Percentiles rank a stretch among this genome's conserved stretches.
Conservation (phyloP, 2,797 vertebrate species). For the Masticophis lateralis region DNA sequence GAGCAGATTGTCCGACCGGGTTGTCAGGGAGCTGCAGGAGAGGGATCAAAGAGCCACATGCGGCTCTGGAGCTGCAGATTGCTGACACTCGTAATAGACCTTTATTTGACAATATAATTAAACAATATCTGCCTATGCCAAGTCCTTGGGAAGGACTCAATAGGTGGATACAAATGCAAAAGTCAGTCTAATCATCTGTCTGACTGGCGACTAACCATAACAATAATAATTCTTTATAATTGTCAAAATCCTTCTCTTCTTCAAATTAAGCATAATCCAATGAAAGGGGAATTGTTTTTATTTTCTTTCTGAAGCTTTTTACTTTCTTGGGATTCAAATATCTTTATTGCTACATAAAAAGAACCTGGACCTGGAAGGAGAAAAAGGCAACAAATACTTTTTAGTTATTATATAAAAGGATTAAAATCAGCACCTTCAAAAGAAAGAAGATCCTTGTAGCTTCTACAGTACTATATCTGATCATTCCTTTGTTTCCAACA, state of each 20-base stretch:
- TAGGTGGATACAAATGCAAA: not conserved
- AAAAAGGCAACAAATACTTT: not conserved
- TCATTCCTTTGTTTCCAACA: not conserved
- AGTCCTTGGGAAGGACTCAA: too few species aligned
- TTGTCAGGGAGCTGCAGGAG: too few species aligned
- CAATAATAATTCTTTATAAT: not conserved
- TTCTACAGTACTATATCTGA: not conserved
- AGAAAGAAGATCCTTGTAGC: not conserved
- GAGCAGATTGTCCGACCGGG: too few species aligned
- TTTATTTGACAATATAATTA: not conserved
- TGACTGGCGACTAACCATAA: not conserved
- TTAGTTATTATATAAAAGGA: not conserved
- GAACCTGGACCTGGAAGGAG: not conserved
- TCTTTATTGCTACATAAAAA: not conserved
- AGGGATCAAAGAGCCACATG: too few species aligned
- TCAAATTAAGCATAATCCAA: not conserved
- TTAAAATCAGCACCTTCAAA: not conserved
- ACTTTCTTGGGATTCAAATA: not conserved
- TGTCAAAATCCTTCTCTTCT: not conserved
- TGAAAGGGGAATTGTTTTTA: not conserved
- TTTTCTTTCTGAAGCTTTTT: not conserved
- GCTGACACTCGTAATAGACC: not conserved
- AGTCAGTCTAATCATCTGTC: not conserved
- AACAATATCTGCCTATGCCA: not conserved
- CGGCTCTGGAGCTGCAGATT: too few species aligned